Evolutionary conservation across 2,797 vertebrate species (phyloP), one percentile per base, ranked within the genome.

Genomic region (Centroberyx gerrardi): DNA sequence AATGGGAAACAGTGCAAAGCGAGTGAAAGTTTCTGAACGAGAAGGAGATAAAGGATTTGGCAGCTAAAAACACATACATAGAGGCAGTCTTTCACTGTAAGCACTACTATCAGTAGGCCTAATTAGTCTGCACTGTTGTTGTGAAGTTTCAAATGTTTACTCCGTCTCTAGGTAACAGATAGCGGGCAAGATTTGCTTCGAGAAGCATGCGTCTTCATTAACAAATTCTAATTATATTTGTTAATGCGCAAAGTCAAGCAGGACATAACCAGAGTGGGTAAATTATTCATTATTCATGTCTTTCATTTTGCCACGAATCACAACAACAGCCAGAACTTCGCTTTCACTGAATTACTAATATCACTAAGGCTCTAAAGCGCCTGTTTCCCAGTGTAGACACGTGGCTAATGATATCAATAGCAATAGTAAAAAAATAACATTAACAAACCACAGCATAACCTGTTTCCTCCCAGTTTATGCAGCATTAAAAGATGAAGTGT

Each of bases 401-500:
- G 29, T 17, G 48, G 40, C 46, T 44, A 65, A 59, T 78, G 29
- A 59, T 72, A 62, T 76, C 42, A 42, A 33, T 2, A 46, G 48
- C 36, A 55, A 36, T 2, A 22, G 4, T 15, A 8, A 5, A 27
- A 28, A 38, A 42, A 61, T 27, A 40, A 44, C 44, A 60, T 42
- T n/a, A 33, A 8, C 15, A 67, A 65, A 64, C 48, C 75, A 65
- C 17, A 17, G 13, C 52, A 46, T 65, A 33, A 51, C 29, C 38
- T 12, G 2, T 38, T 76, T 68, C 29, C 56, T 55, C 31, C 22
- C 22, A 5, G 13, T 38, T 31, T 68, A 31, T 27, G n/a, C 60
- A 31, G 62, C 62, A 61, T 77, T 78, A 78, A 77, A 55, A 66
- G 80, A 85, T 86, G 80, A 78, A 62, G 49, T 3, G 18, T 53